A percentile compares a stretch with the other conserved stretches of the same genome.
These are phyloP conservation scores for Apis dorsata DNA, from an alignment of 1,140 invertebrate species.

Conservation along the genomic window DNA sequence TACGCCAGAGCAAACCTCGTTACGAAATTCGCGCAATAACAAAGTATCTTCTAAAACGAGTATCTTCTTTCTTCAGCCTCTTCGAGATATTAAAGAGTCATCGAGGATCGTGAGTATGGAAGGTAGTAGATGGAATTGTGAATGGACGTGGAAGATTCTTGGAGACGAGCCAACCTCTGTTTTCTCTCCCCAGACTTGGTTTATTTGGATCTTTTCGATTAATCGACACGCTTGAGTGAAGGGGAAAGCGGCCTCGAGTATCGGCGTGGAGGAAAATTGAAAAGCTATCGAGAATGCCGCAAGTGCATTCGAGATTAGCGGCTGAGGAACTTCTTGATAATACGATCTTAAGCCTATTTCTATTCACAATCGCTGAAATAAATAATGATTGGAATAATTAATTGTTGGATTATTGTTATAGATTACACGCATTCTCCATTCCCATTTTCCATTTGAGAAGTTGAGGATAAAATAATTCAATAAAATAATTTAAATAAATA, in stretches of 20 bases:
- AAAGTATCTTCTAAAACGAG: background rate
- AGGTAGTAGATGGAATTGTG: too few relatives aligned
- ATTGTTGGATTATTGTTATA: too few relatives aligned
- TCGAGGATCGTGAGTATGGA: background rate
- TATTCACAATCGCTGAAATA: too few relatives aligned
- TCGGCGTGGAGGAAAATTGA: constrained; percentile 4
- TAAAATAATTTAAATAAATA: too few relatives aligned
- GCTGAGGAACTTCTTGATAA: background rate
- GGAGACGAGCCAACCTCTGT: background rate
- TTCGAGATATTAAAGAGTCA: background rate
- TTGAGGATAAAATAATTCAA: too few relatives aligned
- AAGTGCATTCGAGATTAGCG: background rate
- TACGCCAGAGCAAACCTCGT: background rate
- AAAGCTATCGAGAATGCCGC: background rate
- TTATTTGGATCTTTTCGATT: constrained; percentile 24
- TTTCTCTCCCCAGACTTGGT: background rate
- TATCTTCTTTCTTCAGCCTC: too few relatives aligned
- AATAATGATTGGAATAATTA: too few relatives aligned
- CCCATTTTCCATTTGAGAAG: too few relatives aligned
- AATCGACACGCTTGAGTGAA: constrained; percentile 10
- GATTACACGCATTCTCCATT: too few relatives aligned
- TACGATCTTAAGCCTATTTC: background rate
- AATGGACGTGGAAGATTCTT: background rate
- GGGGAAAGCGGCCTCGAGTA: background rate
- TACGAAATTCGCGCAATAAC: background rate